Percentiles rank a stretch among this genome's conserved stretches.
Conservation (phyloP, 2,797 vertebrate species). For the Epinephelus awoara region DNA sequence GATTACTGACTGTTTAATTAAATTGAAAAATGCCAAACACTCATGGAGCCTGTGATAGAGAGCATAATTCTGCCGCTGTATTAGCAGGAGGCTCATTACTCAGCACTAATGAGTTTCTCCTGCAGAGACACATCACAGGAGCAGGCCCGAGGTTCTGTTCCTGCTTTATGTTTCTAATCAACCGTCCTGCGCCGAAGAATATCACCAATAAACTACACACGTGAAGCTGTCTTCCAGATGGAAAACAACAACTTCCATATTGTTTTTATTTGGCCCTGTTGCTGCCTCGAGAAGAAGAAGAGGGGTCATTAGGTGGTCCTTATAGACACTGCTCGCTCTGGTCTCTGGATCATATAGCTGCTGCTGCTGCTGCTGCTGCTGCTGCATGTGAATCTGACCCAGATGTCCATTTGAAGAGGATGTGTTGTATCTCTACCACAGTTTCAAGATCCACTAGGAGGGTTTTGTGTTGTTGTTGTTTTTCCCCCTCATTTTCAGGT, state of each 20-base stretch:
- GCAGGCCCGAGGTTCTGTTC: constrained; percentile 35
- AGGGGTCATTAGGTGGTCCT: not conserved
- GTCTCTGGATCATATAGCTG: not conserved
- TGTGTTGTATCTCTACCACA: not conserved
- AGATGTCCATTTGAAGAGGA: not conserved
- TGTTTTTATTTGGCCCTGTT: constrained; percentile 3
- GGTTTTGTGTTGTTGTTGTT: not conserved
- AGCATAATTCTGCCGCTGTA: constrained; percentile 60
- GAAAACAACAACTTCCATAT: constrained; percentile 41
- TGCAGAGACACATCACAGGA: constrained; percentile 53
- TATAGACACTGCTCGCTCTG: not conserved
- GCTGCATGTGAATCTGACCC: not conserved
- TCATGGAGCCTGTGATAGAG: constrained; percentile 57
- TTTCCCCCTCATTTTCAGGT: not conserved
- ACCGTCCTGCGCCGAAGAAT: constrained; percentile 37
- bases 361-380: not conserved
- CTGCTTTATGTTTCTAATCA: constrained; percentile 62
- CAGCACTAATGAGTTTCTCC: constrained; percentile 77
- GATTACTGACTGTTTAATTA: constrained; percentile 77
- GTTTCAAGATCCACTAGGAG: not conserved
- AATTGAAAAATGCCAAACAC: constrained; percentile 73
- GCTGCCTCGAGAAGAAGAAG: not conserved
- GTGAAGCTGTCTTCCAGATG: constrained; percentile 38
- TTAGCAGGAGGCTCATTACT: constrained; percentile 74
- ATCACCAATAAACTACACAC: constrained; percentile 55